Evolutionary conservation across 2,888 invertebrate species (phyloP).

Genomic region (Himalopsyche japonica): DNA sequence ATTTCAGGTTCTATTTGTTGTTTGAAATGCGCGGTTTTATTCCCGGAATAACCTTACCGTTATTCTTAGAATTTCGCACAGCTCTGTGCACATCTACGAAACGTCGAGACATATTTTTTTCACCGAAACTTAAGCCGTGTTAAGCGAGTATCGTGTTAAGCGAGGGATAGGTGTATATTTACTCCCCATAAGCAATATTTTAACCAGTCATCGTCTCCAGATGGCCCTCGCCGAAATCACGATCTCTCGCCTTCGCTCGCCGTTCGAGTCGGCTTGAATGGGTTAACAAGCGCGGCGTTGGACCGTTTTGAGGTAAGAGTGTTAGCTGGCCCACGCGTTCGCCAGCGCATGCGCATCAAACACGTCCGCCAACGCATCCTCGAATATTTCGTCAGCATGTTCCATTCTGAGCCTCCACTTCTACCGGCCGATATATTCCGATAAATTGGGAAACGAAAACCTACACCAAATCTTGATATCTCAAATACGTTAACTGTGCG

Average conservation of each 20-base stretch:
- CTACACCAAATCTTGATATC: not conserved
- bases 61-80: no score
- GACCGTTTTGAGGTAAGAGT: not conserved
- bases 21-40: no score
- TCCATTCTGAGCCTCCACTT: not conserved
- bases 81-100: no score
- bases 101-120: no score
- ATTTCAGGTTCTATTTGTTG: no score
- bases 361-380: not conserved
- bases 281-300: not conserved
- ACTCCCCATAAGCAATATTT: no score
- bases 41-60: no score
- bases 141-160: slow-evolving; percentile 41
- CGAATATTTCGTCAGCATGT: not conserved
- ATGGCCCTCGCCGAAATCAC: not conserved
- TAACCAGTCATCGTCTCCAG: no score
- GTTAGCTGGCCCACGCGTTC: not conserved
- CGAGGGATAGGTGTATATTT: not conserved
- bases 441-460: not conserved
- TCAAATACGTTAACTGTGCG: not conserved
- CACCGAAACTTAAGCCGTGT: slow-evolving; percentile 19
- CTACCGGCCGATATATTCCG: not conserved
- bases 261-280: not conserved
- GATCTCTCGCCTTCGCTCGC: not conserved
- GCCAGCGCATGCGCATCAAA: not conserved